Conservation (phyloP, 2,113 vertebrate species). For the Chrysochloris asiatica region DNA sequence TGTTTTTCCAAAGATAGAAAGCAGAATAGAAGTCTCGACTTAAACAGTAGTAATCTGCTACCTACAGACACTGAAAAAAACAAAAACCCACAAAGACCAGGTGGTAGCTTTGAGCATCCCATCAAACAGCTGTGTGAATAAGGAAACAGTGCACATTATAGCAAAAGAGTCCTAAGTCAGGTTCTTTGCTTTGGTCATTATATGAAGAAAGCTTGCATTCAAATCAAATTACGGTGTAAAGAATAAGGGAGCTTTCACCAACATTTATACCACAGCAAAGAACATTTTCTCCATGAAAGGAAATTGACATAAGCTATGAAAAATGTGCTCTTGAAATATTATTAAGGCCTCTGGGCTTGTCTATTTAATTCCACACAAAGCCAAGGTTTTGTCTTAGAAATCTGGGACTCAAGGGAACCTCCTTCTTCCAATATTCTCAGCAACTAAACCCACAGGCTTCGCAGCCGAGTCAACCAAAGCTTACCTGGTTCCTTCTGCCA, state of each 20-base stretch:
- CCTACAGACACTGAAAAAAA: neutral
- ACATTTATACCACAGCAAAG: neutral
- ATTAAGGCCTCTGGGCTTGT: neutral
- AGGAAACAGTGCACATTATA: neutral
- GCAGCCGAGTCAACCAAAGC: neutral
- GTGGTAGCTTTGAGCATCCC: neutral
- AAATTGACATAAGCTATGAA: neutral
- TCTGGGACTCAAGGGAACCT: neutral
- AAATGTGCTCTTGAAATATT: neutral
- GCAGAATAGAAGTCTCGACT: constrained; percentile 26
- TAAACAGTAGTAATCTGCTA: neutral
- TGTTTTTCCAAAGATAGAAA: constrained; percentile 11
- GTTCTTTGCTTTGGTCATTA: neutral
- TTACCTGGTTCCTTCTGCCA: constrained; percentile 93
- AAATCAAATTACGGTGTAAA: neutral
- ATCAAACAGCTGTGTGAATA: neutral
- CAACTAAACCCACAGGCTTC: neutral
- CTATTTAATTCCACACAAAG: neutral
- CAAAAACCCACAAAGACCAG: constrained; percentile 43
- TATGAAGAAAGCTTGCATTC: neutral
- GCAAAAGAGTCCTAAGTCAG: neutral
- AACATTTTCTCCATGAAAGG: neutral
- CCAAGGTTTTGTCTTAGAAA: neutral
- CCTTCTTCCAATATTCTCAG: neutral
- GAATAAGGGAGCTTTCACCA: neutral